phyloP scores from a whole-genome alignment of 2,113 vertebrate species.

The Verasper variegatus region DNA sequence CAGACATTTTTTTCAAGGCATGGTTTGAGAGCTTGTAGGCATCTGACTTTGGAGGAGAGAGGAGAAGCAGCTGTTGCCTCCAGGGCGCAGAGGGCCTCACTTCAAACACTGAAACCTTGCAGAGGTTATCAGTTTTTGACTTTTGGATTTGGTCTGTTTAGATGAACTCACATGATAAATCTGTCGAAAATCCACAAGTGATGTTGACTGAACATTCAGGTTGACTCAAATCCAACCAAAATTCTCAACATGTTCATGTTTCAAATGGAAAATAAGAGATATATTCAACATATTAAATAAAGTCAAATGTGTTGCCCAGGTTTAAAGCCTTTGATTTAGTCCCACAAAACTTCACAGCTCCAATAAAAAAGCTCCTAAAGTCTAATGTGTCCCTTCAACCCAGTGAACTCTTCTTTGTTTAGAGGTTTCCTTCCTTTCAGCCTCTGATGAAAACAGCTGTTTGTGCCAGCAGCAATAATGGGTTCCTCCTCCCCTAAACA shows the following conservation, averaged over 20 bases:
- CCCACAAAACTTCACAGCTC: neutral
- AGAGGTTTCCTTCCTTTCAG: constrained; percentile 64
- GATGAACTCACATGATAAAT: constrained; percentile 42
- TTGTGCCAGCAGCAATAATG: constrained; percentile 50
- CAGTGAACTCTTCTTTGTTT: constrained; percentile 41
- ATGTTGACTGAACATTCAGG: neutral
- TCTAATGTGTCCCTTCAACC: neutral
- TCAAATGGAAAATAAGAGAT: neutral
- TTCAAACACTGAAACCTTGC: constrained; percentile 37
- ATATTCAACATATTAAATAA: neutral
- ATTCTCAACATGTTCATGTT: neutral
- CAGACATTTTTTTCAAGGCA: neutral
- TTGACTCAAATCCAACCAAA: neutral
- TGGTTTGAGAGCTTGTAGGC: constrained; percentile 11
- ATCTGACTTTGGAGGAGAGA: constrained; percentile 32
- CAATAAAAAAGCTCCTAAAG: constrained; percentile 1
- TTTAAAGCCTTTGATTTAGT: neutral
- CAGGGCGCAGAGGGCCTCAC: constrained; percentile 22
- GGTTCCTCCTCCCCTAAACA: constrained; percentile 40
- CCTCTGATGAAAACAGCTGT: constrained; percentile 61
- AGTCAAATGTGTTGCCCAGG: neutral
- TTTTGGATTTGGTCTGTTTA: constrained; percentile 42
- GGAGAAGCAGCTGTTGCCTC: constrained; percentile 64
- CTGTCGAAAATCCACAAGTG: neutral
- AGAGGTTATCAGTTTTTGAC: constrained; percentile 54